Conservation (phyloP, 2,113 vertebrate genomes). For the Bambusicola thoracicus region DNA sequence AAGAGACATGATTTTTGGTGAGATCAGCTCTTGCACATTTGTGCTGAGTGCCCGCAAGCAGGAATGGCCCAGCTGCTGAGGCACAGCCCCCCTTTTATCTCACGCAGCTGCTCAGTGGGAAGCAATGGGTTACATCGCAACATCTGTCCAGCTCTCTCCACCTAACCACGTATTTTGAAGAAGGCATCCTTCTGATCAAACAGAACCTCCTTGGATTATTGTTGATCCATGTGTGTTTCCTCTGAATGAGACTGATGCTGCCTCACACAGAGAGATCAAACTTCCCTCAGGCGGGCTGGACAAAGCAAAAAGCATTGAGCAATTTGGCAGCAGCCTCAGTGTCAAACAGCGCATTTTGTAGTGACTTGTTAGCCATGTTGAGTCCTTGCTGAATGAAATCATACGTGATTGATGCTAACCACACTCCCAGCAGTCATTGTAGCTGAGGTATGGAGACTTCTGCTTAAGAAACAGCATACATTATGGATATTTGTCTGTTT, state of each 20-base stretch:
- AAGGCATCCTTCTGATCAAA: neutral
- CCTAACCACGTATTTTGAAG: rapidly evolving
- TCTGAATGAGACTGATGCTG: neutral
- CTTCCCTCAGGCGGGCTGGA: neutral
- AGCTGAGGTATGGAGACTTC: neutral
- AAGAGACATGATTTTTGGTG: neutral
- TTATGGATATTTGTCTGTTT: neutral
- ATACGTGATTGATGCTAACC: neutral
- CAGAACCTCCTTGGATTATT: neutral
- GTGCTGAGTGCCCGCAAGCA: neutral
- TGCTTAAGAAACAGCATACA: neutral
- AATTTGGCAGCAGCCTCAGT: neutral
- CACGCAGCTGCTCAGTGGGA: rapidly evolving
- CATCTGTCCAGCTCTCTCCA: neutral
- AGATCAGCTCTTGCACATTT: neutral
- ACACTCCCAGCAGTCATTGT: neutral
- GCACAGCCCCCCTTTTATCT: neutral
- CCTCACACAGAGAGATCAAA: neutral
- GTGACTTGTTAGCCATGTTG: neutral
- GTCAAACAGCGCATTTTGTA: neutral
- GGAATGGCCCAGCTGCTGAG: neutral
- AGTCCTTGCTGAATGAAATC: neutral
- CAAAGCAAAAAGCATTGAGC: neutral
- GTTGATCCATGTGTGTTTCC: neutral
- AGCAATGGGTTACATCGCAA: neutral